Percentiles rank a stretch among this genome's conserved stretches.
Conservation (phyloP, 2,888 invertebrate species). For the Conchocele bisecta region DNA sequence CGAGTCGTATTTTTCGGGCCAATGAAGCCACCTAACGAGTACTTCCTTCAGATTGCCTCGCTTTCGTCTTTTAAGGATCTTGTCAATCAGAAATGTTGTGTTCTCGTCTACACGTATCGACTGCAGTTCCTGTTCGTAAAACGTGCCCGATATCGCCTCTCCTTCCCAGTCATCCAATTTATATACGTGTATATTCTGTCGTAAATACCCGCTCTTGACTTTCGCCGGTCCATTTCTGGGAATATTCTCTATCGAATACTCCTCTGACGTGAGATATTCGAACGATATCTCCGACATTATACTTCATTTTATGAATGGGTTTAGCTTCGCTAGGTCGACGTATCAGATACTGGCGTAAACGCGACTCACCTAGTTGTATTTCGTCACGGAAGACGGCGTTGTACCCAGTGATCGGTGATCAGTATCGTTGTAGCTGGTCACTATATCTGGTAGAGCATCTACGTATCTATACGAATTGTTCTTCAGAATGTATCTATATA, state of each 20-base stretch:
- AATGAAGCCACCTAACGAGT: conserved; percentile 29
- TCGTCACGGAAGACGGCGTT: conserved; percentile 13
- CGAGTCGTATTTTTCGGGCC: conserved; percentile 26
- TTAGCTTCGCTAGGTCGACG: too few species aligned
- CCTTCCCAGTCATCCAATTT: conserved; percentile 17
- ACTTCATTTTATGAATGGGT: too few species aligned
- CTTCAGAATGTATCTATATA: conserved; percentile 27
- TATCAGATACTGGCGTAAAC: conserved; percentile 20
- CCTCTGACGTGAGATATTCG: conserved; percentile 31
- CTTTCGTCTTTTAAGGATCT: conserved; percentile 4
- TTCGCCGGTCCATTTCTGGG: conserved; percentile 44
- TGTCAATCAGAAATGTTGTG: conserved; percentile 14
- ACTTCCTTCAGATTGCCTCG: conserved; percentile 9
- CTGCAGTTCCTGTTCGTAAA: conserved; percentile 25
- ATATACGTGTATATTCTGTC: conserved; percentile 24
- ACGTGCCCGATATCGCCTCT: conserved; percentile 18
- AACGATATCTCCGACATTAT: conserved; percentile 27
- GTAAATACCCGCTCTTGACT: conserved; percentile 14
- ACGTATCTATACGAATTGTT: conserved; percentile 14
- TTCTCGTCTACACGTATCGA: conserved; percentile 8
- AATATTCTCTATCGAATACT: conserved; percentile 25
- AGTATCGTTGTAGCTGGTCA: conserved; percentile 30
- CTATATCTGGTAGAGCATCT: conserved; percentile 18
- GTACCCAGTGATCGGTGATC: conserved; percentile 23
- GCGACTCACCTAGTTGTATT: conserved; percentile 17